A percentile compares a stretch with the other conserved stretches of the same genome.
Evolutionary conservation across 2,797 vertebrate species (phyloP).

Genomic region (Anniella stebbinsi): DNA sequence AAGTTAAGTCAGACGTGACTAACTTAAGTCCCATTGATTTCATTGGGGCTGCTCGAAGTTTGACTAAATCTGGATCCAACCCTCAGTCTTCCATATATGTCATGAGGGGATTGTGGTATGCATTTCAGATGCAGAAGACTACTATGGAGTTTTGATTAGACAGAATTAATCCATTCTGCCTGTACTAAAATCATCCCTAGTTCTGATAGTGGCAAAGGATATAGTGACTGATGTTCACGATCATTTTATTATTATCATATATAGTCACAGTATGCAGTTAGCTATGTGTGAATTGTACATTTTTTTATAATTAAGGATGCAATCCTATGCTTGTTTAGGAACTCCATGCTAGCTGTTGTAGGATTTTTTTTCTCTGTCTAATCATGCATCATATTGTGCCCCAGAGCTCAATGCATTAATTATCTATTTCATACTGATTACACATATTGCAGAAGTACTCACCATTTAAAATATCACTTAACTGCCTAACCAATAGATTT

Average conservation of each 20-base stretch:
- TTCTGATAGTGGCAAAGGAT: too few relatives aligned
- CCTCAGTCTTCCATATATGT: neutral
- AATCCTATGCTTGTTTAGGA: too few relatives aligned
- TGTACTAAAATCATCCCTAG: neutral
- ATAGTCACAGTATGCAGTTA: neutral
- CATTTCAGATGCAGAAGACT: neutral
- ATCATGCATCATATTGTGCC: too few relatives aligned
- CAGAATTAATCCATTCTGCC: neutral
- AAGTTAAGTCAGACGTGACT: neutral
- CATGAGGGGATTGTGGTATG: neutral
- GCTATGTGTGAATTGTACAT: neutral
- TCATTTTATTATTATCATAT: too few relatives aligned
- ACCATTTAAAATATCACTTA: neutral
- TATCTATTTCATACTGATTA: neutral
- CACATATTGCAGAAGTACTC: conserved; percentile 4
- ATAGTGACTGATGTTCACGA: neutral
- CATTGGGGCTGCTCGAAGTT: neutral
- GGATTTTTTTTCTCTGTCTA: too few relatives aligned
- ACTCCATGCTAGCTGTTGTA: too few relatives aligned
- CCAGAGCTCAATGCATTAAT: neutral
- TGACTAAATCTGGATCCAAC: neutral
- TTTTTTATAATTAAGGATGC: neutral
- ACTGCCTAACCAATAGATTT: neutral
- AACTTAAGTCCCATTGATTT: neutral
- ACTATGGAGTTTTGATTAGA: neutral